These are phyloP conservation scores for Acridotheres tristis DNA, from an alignment of 2,797 vertebrate genomes.

Conservation along the genomic window DNA sequence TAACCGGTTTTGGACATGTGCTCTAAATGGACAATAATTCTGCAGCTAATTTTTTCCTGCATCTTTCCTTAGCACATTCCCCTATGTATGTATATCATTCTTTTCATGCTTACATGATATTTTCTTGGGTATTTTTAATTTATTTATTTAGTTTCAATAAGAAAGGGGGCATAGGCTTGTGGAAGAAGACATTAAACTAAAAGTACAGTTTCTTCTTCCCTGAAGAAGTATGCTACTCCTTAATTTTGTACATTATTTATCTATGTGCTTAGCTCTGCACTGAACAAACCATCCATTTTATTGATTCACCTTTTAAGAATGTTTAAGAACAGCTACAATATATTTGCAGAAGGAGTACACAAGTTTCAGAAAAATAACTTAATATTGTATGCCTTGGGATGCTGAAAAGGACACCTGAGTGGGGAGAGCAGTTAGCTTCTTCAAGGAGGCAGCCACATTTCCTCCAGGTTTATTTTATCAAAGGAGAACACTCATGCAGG, in stretches of 20 bases:
- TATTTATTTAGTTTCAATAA: not conserved
- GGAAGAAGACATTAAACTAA: not conserved
- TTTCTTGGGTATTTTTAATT: not conserved
- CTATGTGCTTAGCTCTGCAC: not conserved
- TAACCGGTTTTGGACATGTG: not conserved
- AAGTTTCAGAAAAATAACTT: not conserved
- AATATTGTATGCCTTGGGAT: not conserved
- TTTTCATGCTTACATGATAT: not conserved
- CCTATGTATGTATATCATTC: not conserved
- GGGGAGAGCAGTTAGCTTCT: not conserved
- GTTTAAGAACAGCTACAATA: not conserved
- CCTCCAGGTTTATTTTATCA: slow-evolving; percentile 7
- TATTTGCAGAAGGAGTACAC: not conserved
- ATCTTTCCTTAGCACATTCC: not conserved
- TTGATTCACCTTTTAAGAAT: not conserved
- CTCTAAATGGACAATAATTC: not conserved
- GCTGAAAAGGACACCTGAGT: not conserved
- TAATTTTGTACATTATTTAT: not conserved
- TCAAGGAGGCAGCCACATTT: not conserved
- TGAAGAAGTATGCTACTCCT: not conserved
- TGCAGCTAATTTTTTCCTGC: not conserved
- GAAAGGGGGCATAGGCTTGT: not conserved
- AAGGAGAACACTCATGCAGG: not conserved
- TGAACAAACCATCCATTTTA: not conserved
- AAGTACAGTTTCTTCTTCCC: not conserved